A percentile compares a stretch with the other conserved stretches of the same genome.
phyloP scores from a whole-genome alignment of 2,797 vertebrate species.

The Borostomias antarcticus region DNA sequence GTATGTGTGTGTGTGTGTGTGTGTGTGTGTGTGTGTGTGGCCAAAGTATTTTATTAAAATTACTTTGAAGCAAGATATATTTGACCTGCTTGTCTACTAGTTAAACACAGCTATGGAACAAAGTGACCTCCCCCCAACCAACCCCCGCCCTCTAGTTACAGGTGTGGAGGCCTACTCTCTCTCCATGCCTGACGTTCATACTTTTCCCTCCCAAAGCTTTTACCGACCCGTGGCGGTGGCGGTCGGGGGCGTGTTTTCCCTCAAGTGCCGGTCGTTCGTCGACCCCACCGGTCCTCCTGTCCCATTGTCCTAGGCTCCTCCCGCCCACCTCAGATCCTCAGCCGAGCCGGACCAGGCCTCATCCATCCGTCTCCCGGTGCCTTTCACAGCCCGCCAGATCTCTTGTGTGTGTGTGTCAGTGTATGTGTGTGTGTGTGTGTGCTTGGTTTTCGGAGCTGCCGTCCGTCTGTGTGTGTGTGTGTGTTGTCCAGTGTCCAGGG shows the following conservation, averaged over 20 bases:
- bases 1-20: too few species aligned
- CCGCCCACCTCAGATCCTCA: neutral
- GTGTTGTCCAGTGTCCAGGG: slow-evolving; percentile 1
- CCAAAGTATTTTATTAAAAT: too few species aligned
- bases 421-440: too few species aligned
- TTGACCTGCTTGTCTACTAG: too few species aligned
- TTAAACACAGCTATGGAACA: too few species aligned
- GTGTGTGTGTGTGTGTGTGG: too few species aligned
- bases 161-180: neutral
- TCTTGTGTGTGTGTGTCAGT: neutral
- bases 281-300: neutral
- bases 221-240: neutral
- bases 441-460: too few species aligned
- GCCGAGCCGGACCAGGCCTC: neutral
- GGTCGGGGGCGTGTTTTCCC: neutral
- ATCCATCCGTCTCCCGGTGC: neutral
- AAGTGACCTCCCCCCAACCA: too few species aligned
- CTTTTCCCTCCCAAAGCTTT: neutral
- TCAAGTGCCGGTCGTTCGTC: neutral
- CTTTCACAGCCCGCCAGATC: neutral
- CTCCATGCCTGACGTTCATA: neutral
- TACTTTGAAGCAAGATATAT: too few species aligned
- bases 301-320: neutral
- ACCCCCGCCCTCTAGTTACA: neutral
- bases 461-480: neutral